A percentile compares a stretch with the other conserved stretches of the same genome.
phyloP scores from a whole-genome alignment of 37 sponge, comb jelly and placozoan species.

The Hormiphora californensis region DNA sequence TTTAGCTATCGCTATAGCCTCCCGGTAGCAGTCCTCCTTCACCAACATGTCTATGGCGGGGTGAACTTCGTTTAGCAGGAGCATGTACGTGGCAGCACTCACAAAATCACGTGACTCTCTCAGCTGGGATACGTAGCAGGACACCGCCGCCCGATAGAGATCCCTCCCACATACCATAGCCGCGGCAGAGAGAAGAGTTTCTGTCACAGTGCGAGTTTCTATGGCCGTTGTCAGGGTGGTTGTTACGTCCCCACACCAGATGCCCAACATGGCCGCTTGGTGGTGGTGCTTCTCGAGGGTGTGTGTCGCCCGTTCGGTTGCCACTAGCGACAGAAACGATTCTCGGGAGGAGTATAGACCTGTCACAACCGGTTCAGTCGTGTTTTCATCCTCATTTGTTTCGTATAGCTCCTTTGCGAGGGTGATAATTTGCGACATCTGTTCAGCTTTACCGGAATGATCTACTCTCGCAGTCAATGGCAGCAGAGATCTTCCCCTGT shows the following conservation, averaged over 20 bases:
- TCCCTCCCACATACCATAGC: slow-evolving; percentile 31
- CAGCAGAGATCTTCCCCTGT: slow-evolving; percentile 27
- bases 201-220: slow-evolving; percentile 1
- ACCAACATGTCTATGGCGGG: background rate
- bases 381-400: background rate
- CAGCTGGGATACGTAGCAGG: slow-evolving; percentile 18
- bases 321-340: background rate
- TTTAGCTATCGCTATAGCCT: slow-evolving; percentile 26
- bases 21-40: slow-evolving; percentile 11
- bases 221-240: background rate
- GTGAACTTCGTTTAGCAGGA: background rate
- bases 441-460: slow-evolving; percentile 1
- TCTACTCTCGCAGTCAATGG: slow-evolving; percentile 11
- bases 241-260: slow-evolving; percentile 10
- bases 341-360: background rate
- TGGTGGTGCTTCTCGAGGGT: background rate
- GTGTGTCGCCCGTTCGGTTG: background rate
- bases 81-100: background rate
- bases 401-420: background rate
- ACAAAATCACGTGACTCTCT: slow-evolving; percentile 23
- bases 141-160: slow-evolving; percentile 14
- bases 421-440: background rate
- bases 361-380: background rate
- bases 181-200: slow-evolving; percentile 18
- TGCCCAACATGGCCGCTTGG: background rate